A percentile compares a stretch with the other conserved stretches of the same genome.
Conservation (phyloP, 2,113 vertebrate species). For the Mungos mungo region DNA sequence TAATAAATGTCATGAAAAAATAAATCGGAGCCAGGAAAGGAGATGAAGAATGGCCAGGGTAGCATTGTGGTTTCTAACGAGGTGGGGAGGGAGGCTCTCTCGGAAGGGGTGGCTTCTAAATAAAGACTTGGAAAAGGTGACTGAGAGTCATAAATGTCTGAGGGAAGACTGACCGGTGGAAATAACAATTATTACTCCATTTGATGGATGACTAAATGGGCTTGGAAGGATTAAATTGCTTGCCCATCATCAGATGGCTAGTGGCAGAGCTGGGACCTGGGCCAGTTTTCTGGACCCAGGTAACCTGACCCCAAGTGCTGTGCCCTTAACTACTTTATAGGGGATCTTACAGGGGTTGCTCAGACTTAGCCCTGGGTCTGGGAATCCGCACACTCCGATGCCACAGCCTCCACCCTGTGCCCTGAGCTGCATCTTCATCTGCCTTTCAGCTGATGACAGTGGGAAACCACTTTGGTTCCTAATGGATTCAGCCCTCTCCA, state of each 20-base stretch:
- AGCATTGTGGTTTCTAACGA: accelerated
- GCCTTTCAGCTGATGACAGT: neutral
- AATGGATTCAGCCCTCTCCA: neutral
- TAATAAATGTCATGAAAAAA: neutral
- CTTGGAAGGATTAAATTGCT: neutral
- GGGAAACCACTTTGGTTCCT: neutral
- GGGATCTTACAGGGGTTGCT: neutral
- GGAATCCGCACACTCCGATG: accelerated
- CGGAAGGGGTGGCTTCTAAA: neutral
- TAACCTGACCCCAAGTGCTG: neutral
- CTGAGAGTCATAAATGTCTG: neutral
- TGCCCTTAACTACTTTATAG: neutral
- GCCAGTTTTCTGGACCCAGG: neutral
- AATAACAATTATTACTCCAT: neutral
- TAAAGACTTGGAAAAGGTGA: neutral
- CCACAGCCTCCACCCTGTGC: neutral
- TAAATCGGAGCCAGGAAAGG: neutral
- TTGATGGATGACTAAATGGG: neutral
- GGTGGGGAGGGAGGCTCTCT: accelerated
- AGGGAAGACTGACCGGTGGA: neutral
- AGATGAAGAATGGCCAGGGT: too few relatives aligned
- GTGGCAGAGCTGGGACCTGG: neutral
- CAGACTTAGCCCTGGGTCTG: neutral
- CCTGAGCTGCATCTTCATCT: neutral
- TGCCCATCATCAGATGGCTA: neutral